Conservation (phyloP, 2,888 invertebrate genomes). For the Spisula solida region DNA sequence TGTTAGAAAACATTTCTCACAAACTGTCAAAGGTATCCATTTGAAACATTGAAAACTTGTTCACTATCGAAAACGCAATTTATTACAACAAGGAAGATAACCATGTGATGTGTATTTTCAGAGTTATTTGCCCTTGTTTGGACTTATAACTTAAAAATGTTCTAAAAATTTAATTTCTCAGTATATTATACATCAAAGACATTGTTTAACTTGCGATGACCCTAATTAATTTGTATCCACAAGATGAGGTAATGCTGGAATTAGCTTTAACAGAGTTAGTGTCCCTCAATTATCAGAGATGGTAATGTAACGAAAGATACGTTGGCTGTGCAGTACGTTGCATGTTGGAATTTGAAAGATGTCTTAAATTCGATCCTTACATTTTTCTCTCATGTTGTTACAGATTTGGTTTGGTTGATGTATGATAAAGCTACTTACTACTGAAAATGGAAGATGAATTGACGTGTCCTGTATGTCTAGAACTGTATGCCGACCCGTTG, state of each 20-base stretch:
- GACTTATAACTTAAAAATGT: background rate
- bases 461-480: slow-evolving; percentile 86
- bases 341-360: background rate
- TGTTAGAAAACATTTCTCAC: too few species aligned
- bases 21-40: too few species aligned
- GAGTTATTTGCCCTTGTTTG: too few species aligned
- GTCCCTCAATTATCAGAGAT: too few species aligned
- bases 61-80: too few species aligned
- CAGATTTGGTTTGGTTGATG: background rate
- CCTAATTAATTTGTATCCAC: too few species aligned
- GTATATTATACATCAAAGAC: background rate
- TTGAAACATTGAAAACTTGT: too few species aligned
- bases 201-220: too few species aligned
- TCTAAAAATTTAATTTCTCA: background rate
- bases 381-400: background rate
- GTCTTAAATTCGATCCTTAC: background rate
- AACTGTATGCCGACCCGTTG: slow-evolving; percentile 85
- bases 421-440: background rate
- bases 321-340: background rate
- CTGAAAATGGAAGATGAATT: slow-evolving; percentile 85
- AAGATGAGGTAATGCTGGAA: too few species aligned
- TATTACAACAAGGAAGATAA: too few species aligned
- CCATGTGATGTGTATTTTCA: too few species aligned
- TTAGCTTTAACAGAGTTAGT: too few species aligned
- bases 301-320: background rate